These are phyloP conservation scores for Datnioides undecimradiatus DNA, from an alignment of 2,113 vertebrate species.

Conservation along the genomic window DNA sequence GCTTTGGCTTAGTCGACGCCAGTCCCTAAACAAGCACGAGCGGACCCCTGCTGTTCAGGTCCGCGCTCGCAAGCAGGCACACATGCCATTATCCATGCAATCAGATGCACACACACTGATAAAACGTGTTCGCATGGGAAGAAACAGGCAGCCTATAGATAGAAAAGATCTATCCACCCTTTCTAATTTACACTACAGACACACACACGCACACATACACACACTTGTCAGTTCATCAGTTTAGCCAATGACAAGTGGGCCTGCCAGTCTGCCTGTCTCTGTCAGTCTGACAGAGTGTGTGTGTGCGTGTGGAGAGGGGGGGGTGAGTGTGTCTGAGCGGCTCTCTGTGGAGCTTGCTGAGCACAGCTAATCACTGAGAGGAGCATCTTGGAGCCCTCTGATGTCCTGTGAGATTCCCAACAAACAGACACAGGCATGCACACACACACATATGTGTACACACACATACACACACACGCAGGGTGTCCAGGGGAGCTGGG, in stretches of 20 bases:
- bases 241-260: constrained; percentile 46
- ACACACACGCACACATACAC: constrained; percentile 2
- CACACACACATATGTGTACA: constrained; percentile 14
- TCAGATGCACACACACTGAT: background rate
- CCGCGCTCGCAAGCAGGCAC: background rate
- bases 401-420: constrained; percentile 54
- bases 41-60: constrained; percentile 18
- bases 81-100: background rate
- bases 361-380: constrained; percentile 57
- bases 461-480: constrained; percentile 20
- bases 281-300: constrained; percentile 29
- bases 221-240: constrained; percentile 33
- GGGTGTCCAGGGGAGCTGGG: background rate
- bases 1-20: constrained; percentile 26
- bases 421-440: constrained; percentile 9
- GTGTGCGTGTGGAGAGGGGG: background rate
- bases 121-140: background rate
- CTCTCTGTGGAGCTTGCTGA: constrained; percentile 52
- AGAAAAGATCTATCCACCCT: background rate
- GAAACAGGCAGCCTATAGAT: background rate
- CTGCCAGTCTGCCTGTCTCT: constrained; percentile 39
- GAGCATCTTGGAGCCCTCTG: constrained; percentile 54
- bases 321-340: background rate
- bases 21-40: background rate
- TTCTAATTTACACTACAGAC: background rate